Evolutionary conservation across 1,140 invertebrate genomes (phyloP), one percentile per base, ranked within the genome.

Genomic region (Drosophila repletoides): DNA sequence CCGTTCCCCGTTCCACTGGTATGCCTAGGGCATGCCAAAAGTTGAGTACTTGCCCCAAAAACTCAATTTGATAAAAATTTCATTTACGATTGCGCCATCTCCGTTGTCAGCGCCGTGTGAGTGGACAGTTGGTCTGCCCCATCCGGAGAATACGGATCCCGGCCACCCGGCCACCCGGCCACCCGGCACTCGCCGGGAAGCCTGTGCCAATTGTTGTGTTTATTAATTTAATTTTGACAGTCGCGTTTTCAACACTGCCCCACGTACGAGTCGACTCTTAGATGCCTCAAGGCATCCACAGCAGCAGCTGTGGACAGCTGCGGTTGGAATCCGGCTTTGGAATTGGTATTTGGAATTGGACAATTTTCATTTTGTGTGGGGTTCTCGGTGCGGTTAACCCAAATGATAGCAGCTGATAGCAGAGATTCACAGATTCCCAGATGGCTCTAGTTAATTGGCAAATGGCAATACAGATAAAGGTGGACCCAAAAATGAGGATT

Each of bases 161-260:
- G n/a, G n/a, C n/a, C n/a, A n/a, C n/a, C n/a, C n/a, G n/a, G n/a
- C n/a, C n/a, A n/a, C n/a, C n/a, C n/a, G n/a, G n/a, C n/a, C n/a
- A n/a, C n/a, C 53, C 15, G 49, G 51, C 34, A 28, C 69, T 36
- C n/a, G n/a, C n/a, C n/a, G n/a, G n/a, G 19, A 22, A 34, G 45
- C 40, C 71, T 29, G 63, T 59, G 75, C 53, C 79, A 76, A 84
- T 84, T 84, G 80, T 84, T 84, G 80, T 84, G 80, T 84, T 84
- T 84, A 84, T 84, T 84, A 84, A 84, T 84, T 84, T 84, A 80
- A 84, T 86, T 84, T 84, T 86, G 80, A 76, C 67, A 80, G 75
- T 86, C 80, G 80, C 80, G 55, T 60, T 59, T 66, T 40, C 52
- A 14, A 55, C 59, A 43, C 59, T 12, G 41, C 36, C 26, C 55